Conservation (phyloP, 2,113 vertebrate species). For the Ibidorhyncha struthersii region DNA sequence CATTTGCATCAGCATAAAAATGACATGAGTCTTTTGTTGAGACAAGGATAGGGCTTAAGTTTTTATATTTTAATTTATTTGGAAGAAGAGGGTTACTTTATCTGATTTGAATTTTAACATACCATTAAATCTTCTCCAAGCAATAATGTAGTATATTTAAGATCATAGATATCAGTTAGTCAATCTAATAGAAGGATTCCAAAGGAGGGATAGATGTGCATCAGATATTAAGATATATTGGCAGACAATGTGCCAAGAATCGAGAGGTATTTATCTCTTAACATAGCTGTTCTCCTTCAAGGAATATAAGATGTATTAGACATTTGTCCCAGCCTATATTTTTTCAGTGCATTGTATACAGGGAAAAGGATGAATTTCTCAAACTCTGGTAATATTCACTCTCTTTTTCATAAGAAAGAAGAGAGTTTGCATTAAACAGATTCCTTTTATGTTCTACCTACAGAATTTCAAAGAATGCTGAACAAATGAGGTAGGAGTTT, state of each 20-base stretch:
- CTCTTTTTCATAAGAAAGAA: conserved; percentile 35
- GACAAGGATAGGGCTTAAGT: background rate
- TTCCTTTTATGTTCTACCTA: conserved; percentile 50
- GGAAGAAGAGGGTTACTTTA: background rate
- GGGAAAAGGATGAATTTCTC: background rate
- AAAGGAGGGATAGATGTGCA: background rate
- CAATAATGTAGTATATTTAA: background rate
- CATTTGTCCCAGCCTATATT: background rate
- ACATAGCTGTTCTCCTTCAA: background rate
- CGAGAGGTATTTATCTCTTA: conserved; percentile 16
- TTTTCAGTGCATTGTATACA: background rate
- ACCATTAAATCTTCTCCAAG: background rate
- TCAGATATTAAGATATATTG: background rate
- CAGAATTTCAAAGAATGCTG: conserved; percentile 47
- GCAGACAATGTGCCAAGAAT: background rate
- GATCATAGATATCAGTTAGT: background rate
- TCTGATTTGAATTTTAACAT: conserved; percentile 7
- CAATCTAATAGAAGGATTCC: background rate
- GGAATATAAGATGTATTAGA: background rate
- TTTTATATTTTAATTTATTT: conserved; percentile 19
- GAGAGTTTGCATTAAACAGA: conserved; percentile 22
- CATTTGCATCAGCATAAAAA: background rate
- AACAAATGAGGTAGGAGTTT: conserved; percentile 49
- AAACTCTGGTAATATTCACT: background rate
- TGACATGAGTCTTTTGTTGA: background rate